Evolutionary conservation across 2,797 vertebrate species (phyloP), one percentile per base, ranked within the genome.

Genomic region (Gymnopithys bicolor): DNA sequence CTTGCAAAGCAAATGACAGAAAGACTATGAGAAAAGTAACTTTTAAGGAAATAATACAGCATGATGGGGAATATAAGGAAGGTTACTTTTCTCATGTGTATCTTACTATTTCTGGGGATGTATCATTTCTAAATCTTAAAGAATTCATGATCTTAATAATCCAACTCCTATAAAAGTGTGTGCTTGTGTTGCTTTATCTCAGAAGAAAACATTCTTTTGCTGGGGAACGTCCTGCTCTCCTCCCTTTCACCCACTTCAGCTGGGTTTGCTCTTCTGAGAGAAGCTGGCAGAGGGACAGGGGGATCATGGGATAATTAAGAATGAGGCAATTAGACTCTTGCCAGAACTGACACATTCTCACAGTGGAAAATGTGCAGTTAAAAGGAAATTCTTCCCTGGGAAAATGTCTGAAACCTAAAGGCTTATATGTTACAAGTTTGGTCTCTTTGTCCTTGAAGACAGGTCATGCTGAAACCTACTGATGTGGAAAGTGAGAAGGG

Each of bases 101-200:
- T 83, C 71, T 85, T 81, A 75, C 73, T 27, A 70, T 85, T 87
- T 76, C 59, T 48, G 59, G 70, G 53, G 46, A 68, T 23, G 58
- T 66, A 75, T 73, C 73, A 68, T 68, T 90, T 87, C 56, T 70
- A 86, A 78, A 75, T 49, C 39, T 73, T 55, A 81, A 75, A 75
- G 76, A 75, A 86, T 86, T 90, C 92, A 90, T 87, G 43, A 32
- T 51, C n/a, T 69, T 66, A 78, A 81, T 84, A 70, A 66, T 67
- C 67, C 32, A 55, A 56, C 23, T 63, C 28, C 28, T 63, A 19
- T 16, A 27, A 39, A 84, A 69, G 32, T 1, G 13, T 45, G 43
- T 22, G 51, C 10, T 83, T 62, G 55, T 1, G 2, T n/a, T 48
- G 68, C 67, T 70, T 30, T 58, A 63, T 32, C n/a, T 87, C 32